phyloP scores from a whole-genome alignment of 1,140 invertebrate species.

The Hyles euphorbiae region DNA sequence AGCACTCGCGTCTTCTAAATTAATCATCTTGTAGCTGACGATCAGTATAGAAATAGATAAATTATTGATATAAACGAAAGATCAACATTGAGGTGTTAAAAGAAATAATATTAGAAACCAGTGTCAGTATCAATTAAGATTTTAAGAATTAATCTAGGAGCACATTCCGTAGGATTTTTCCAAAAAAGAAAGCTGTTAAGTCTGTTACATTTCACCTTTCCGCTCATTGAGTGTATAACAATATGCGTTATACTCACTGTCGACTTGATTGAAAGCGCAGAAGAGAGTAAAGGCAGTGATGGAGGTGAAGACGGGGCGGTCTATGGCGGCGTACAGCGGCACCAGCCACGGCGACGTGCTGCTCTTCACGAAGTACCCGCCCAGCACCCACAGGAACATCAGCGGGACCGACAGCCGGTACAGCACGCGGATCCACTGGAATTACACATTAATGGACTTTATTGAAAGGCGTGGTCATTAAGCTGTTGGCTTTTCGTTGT shows the following conservation, averaged over 20 bases:
- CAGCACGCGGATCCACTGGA: slow-evolving; percentile 24
- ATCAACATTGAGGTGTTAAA: no score
- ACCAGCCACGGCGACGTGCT: slow-evolving; percentile 6
- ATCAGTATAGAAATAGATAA: no score
- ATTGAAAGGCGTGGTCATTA: neutral
- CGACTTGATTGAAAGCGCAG: slow-evolving; percentile 30
- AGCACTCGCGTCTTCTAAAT: no score
- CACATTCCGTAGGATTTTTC: no score
- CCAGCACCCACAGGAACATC: slow-evolving; percentile 27
- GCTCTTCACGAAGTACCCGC: slow-evolving; percentile 20
- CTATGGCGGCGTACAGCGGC: slow-evolving; percentile 28
- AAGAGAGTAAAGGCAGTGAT: slow-evolving; percentile 23
- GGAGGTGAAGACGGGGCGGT: slow-evolving; percentile 27
- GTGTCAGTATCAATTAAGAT: no score
- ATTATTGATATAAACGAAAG: no score
- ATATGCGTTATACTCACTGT: slow-evolving; percentile 20
- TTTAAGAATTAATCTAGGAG: no score
- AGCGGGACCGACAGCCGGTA: slow-evolving; percentile 21
- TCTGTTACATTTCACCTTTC: no score
- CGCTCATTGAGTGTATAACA: no score
- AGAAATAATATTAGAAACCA: no score
- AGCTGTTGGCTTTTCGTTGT: neutral
- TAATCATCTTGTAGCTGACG: no score
- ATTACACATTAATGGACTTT: neutral
- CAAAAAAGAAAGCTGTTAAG: no score